Evolutionary conservation across 1,140 invertebrate genomes (phyloP).

Genomic region (Drosophila simulans): DNA sequence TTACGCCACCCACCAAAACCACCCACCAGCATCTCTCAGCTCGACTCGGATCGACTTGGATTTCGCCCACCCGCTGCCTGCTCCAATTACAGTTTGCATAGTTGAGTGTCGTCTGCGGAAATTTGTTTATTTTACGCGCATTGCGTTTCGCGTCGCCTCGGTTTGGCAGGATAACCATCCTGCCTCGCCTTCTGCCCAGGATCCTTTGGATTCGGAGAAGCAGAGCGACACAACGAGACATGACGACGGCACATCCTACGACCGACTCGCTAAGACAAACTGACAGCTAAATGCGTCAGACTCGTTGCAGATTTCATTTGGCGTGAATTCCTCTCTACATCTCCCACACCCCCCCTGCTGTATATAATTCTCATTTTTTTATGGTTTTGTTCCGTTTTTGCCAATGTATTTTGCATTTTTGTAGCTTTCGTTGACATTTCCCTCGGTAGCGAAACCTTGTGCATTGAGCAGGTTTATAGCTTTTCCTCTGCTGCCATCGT

Average conservation of each 20-base stretch:
- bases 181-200: neutral
- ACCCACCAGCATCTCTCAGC: conserved; percentile 10
- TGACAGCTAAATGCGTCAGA: conserved; percentile 78
- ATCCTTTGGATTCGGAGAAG: conserved; percentile 28
- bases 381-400: conserved; percentile 42
- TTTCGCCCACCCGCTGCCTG: conserved; percentile 25
- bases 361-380: conserved; percentile 5
- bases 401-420: conserved; percentile 65
- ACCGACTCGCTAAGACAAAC: conserved; percentile 67
- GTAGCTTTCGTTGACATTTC: conserved; percentile 23
- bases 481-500: conserved; percentile 15
- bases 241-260: conserved; percentile 41
- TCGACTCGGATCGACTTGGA: conserved; percentile 4
- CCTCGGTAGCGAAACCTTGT: conserved; percentile 19
- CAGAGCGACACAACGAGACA: conserved; percentile 27
- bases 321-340: conserved; percentile 58
- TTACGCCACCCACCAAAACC: conserved; percentile 15
- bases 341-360: neutral
- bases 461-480: conserved; percentile 48
- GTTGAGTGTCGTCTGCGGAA: conserved; percentile 80
- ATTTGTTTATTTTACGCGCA: conserved; percentile 82
- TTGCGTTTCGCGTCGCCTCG: conserved; percentile 65
- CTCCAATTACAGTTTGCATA: conserved; percentile 82
- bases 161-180: conserved; percentile 35
- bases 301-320: conserved; percentile 76